phyloP scores from a whole-genome alignment of 2,888 invertebrate genomes.

The Drosophila prostipennis region DNA sequence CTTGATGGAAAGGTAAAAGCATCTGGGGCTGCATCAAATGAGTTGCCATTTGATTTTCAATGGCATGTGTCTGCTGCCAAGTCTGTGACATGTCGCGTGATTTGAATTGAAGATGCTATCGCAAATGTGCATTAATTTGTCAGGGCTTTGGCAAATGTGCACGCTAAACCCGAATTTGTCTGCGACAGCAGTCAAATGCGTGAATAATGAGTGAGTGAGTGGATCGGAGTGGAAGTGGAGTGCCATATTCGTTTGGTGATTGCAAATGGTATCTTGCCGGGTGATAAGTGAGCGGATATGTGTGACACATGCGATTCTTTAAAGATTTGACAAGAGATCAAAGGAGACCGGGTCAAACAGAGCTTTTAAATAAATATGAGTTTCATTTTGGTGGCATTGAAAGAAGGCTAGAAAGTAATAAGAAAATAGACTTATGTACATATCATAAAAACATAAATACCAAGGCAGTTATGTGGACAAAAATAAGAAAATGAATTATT shows the following conservation, averaged over 20 bases:
- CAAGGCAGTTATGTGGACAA: too few species aligned
- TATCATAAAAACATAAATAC: too few species aligned
- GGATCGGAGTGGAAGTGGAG: background rate
- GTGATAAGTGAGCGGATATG: conserved; percentile 14
- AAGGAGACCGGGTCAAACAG: background rate
- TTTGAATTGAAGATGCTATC: conserved; percentile 71
- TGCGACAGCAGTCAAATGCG: conserved; percentile 48
- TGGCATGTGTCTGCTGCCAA: conserved; percentile 44
- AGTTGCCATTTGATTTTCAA: conserved; percentile 68
- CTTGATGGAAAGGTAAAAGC: conserved; percentile 22
- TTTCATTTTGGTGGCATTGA: background rate
- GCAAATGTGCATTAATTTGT: conserved; percentile 75
- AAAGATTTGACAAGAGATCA: background rate
- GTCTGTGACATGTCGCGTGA: conserved; percentile 68
- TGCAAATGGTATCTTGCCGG: conserved; percentile 11
- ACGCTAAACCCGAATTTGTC: conserved; percentile 53
- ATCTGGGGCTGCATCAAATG: conserved; percentile 63
- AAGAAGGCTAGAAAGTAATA: too few species aligned
- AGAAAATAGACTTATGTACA: too few species aligned
- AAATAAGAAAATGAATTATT: too few species aligned
- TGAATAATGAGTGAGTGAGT: conserved; percentile 55
- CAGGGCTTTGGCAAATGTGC: conserved; percentile 53
- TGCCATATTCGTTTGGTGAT: conserved; percentile 8
- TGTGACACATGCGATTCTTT: conserved; percentile 12
- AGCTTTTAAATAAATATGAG: background rate